phyloP scores from a whole-genome alignment of 2,797 vertebrate genomes.

The Lepidocolaptes lacrymiger region DNA sequence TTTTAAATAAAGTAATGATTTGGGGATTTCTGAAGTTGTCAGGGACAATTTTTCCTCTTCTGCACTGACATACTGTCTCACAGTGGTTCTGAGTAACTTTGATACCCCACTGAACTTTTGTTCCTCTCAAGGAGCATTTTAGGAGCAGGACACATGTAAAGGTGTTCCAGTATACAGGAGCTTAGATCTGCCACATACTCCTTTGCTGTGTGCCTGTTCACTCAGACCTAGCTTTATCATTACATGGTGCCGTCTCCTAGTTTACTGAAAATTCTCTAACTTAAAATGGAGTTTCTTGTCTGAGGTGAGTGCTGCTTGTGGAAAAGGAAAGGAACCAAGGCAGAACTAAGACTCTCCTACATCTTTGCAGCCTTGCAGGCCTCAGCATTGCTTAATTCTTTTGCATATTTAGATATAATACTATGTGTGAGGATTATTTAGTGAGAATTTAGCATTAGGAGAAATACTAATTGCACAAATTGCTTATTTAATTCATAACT shows the following conservation, averaged over 20 bases:
- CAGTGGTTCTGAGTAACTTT: neutral
- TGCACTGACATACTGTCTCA: neutral
- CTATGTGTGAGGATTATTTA: neutral
- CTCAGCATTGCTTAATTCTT: neutral
- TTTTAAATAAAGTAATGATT: neutral
- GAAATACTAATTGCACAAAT: neutral
- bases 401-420: neutral
- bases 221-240: neutral
- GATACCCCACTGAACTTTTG: neutral
- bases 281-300: neutral
- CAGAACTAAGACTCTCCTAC: neutral
- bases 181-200: neutral
- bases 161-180: neutral
- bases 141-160: neutral
- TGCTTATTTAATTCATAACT: neutral
- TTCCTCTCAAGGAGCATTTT: neutral
- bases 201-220: neutral
- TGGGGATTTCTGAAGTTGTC: neutral
- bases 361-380: neutral
- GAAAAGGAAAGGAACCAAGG: neutral
- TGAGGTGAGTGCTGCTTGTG: neutral
- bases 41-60: neutral
- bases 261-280: neutral
- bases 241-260: neutral
- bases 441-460: neutral